Evolutionary conservation across 2,888 invertebrate genomes (phyloP).

Genomic region (Thymelicus lineola): DNA sequence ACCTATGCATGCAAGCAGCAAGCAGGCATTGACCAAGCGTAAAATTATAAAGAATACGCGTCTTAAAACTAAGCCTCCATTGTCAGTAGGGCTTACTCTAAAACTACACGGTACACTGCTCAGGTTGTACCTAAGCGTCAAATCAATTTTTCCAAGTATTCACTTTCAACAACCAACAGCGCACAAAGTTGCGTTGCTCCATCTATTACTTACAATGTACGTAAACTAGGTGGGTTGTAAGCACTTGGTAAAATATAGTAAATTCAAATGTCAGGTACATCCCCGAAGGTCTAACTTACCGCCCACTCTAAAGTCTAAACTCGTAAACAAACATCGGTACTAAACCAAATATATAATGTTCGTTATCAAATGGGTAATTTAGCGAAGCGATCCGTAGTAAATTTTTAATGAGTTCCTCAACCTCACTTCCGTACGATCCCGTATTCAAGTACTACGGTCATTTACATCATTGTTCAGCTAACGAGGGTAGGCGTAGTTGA

Average conservation of each 20-base stretch:
- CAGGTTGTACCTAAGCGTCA: too few species aligned
- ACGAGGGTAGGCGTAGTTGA: conserved; percentile 21
- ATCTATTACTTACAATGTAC: too few species aligned
- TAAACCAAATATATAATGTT: background rate
- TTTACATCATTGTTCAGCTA: conserved; percentile 36
- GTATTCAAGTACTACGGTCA: conserved; percentile 24
- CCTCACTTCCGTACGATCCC: conserved; percentile 12
- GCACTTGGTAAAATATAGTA: background rate
- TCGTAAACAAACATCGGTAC: background rate
- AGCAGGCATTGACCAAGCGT: too few species aligned
- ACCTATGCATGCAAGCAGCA: too few species aligned
- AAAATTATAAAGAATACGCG: too few species aligned
- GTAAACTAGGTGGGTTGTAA: too few species aligned
- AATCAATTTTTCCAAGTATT: too few species aligned
- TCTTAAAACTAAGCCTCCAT: too few species aligned
- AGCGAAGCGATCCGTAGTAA: background rate
- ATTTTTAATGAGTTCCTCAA: conserved; percentile 18
- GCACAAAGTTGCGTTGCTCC: too few species aligned
- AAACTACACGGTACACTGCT: too few species aligned
- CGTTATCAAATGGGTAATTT: background rate
- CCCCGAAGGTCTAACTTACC: background rate
- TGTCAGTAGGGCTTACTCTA: too few species aligned
- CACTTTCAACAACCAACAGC: too few species aligned
- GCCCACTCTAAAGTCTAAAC: background rate
- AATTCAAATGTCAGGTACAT: background rate